Evolutionary conservation across 2,113 vertebrate genomes (phyloP).

Genomic region (Symphodus melops): DNA sequence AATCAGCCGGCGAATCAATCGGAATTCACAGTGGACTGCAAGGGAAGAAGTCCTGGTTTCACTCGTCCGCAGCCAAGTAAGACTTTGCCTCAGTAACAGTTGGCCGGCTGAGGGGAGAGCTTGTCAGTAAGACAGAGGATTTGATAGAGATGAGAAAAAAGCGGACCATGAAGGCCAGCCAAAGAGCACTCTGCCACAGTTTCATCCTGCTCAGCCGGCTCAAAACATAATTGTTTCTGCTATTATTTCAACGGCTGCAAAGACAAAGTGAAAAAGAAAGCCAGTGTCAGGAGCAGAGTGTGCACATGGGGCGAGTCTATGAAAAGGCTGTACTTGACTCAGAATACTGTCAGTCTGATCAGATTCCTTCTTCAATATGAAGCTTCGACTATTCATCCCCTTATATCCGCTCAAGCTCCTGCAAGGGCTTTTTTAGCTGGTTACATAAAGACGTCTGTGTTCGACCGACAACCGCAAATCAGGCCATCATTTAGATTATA

Average conservation of each 20-base stretch:
- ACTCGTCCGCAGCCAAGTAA: slow-evolving; percentile 30
- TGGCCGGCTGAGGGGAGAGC: slow-evolving; percentile 38
- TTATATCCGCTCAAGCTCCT: no score
- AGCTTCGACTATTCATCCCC: no score
- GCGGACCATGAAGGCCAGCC: slow-evolving; percentile 19
- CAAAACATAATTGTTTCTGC: slow-evolving; percentile 31
- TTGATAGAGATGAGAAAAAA: slow-evolving; percentile 50
- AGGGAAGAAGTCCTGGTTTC: slow-evolving; percentile 23
- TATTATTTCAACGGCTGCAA: slow-evolving; percentile 18
- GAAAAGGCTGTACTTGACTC: background rate
- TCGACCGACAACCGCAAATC: no score
- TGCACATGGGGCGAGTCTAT: slow-evolving; percentile 34
- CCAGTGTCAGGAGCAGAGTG: slow-evolving; percentile 9
- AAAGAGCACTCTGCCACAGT: slow-evolving; percentile 35
- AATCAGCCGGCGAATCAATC: slow-evolving; percentile 51
- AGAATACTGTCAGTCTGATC: background rate
- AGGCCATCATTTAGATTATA: no score
- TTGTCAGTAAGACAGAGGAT: slow-evolving; percentile 42
- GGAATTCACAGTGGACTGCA: slow-evolving; percentile 4
- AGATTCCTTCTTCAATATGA: no score
- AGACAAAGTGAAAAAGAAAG: slow-evolving; percentile 30
- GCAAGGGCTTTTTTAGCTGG: no score
- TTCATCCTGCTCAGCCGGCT: slow-evolving; percentile 14
- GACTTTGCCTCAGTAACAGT: slow-evolving; percentile 10
- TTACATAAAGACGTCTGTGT: no score